A percentile compares a stretch with the other conserved stretches of the same genome.
Conservation (phyloP, 2,888 invertebrate genomes). For the Steinernema carpocapsae region DNA sequence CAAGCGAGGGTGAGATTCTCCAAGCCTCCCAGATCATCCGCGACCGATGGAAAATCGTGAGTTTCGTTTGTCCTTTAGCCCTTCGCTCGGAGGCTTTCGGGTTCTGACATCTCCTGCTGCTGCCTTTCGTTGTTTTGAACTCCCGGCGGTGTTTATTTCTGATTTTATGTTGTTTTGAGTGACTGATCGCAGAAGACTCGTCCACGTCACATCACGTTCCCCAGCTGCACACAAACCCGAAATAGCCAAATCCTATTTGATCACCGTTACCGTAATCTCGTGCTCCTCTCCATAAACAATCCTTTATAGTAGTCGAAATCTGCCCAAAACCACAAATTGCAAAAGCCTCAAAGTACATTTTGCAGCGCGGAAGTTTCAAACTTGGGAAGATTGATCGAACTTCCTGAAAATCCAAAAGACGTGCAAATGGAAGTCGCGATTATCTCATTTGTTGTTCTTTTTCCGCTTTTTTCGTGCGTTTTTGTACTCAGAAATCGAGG, state of each 20-base stretch:
- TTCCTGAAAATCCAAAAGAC: too few species aligned
- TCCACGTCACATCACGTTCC: not conserved
- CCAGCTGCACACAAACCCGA: not conserved
- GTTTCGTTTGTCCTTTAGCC: constrained; percentile 62
- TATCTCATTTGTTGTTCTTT: too few species aligned
- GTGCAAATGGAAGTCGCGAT: too few species aligned
- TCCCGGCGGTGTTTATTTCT: constrained; percentile 34
- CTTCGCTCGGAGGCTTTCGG: not conserved
- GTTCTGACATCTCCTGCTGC: not conserved
- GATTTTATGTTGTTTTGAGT: constrained; percentile 10
- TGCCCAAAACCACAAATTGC: too few species aligned
- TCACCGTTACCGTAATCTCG: too few species aligned
- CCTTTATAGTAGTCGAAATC: too few species aligned
- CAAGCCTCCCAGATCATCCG: constrained; percentile 68
- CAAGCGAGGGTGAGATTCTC: constrained; percentile 69
- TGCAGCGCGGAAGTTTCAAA: too few species aligned
- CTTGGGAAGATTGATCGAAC: too few species aligned
- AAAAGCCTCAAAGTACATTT: too few species aligned
- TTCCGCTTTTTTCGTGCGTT: too few species aligned
- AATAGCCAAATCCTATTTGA: not conserved
- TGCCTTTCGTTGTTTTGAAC: not conserved
- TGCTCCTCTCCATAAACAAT: too few species aligned
- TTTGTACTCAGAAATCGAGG: too few species aligned
- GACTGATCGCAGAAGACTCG: not conserved
- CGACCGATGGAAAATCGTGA: constrained; percentile 95